A percentile compares a stretch with the other conserved stretches of the same genome.
phyloP scores from a whole-genome alignment of 2,113 vertebrate genomes.

The Mustela lutreola region DNA sequence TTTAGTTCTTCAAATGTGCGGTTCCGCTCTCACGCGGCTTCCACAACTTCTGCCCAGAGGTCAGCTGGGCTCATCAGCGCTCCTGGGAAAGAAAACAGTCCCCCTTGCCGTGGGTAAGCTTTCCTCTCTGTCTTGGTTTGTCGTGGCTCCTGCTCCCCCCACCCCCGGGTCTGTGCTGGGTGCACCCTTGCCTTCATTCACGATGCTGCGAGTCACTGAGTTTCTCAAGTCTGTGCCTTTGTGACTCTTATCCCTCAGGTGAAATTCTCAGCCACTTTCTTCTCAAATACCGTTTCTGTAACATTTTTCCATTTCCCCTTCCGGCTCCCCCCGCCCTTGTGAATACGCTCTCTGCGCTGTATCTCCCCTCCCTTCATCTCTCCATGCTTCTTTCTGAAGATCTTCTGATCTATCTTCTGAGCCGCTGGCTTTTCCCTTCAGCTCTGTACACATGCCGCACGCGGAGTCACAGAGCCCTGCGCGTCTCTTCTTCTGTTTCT shows the following conservation, averaged over 20 bases:
- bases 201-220: background rate
- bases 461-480: background rate
- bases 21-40: rapidly evolving
- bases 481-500: background rate
- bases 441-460: background rate
- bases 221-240: background rate
- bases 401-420: background rate
- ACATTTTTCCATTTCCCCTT: background rate
- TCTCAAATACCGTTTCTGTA: background rate
- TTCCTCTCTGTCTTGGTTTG: background rate
- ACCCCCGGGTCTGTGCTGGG: rapidly evolving
- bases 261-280: background rate
- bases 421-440: background rate
- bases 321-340: background rate
- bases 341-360: background rate
- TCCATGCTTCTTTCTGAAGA: background rate
- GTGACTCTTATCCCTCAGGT: background rate
- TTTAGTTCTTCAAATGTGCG: background rate
- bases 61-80: background rate
- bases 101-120: background rate
- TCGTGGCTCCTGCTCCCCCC: no score
- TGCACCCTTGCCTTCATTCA: background rate
- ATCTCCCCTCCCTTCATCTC: background rate
- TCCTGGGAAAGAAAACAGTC: background rate
- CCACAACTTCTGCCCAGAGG: background rate